A percentile compares a stretch with the other conserved stretches of the same genome.
Evolutionary conservation across 2,888 invertebrate species (phyloP).

Genomic region (Esperia sulphurella): DNA sequence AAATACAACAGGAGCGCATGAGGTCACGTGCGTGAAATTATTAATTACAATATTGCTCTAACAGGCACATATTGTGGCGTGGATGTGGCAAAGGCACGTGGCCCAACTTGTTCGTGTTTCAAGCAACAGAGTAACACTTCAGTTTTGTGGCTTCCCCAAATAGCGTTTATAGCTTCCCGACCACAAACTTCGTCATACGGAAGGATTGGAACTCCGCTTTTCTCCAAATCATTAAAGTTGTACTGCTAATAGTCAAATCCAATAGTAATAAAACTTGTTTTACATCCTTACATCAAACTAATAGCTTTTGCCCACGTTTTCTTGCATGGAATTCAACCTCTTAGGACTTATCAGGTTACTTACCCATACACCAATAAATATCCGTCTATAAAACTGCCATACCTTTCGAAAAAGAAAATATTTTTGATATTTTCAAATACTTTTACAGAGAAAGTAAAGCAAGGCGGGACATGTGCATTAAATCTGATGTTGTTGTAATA

Average conservation of each 20-base stretch:
- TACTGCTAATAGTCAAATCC: constrained; percentile 6
- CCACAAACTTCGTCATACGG: constrained; percentile 36
- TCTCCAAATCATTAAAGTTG: constrained; percentile 30
- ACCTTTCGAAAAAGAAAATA: too few species aligned
- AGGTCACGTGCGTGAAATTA: constrained; percentile 20
- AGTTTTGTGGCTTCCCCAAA: constrained; percentile 62
- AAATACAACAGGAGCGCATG: neutral
- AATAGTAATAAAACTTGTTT: neutral
- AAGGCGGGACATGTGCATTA: constrained; percentile 39
- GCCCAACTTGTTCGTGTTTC: constrained; percentile 12
- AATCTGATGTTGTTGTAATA: constrained; percentile 39
- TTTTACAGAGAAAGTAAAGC: neutral
- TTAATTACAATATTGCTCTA: constrained; percentile 14
- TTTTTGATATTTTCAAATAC: neutral
- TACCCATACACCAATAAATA: too few species aligned
- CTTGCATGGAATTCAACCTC: too few species aligned
- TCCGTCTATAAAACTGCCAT: too few species aligned
- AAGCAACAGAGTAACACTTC: constrained; percentile 28
- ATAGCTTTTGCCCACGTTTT: too few species aligned
- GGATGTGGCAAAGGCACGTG: constrained; percentile 30
- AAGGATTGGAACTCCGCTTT: constrained; percentile 25
- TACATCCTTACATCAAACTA: too few species aligned
- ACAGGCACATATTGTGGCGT: constrained; percentile 4
- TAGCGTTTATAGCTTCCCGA: constrained; percentile 49
- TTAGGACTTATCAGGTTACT: too few species aligned